Percentiles rank a stretch among this genome's conserved stretches.
These are phyloP conservation scores for Gadopsis bispinosus DNA, from an alignment of 2,797 vertebrate genomes.

Conservation along the genomic window DNA sequence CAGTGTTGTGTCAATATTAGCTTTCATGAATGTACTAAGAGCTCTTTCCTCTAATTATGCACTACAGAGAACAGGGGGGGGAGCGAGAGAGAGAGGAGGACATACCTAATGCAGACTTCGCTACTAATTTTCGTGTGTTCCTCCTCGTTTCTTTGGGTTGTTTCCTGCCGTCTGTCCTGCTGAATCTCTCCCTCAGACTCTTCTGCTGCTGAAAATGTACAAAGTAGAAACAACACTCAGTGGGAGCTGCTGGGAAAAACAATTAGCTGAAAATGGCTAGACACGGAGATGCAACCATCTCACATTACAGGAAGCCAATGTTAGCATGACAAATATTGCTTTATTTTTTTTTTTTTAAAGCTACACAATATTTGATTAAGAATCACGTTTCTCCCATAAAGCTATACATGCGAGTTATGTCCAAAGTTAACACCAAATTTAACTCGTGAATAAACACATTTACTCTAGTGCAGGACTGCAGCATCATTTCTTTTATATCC, in stretches of 20 bases:
- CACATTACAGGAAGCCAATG: constrained; percentile 41
- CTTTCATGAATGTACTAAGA: constrained; percentile 60
- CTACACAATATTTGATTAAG: background rate
- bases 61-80: background rate
- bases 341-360: constrained; percentile 14
- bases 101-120: constrained; percentile 30
- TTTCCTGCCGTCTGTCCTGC: constrained; percentile 14
- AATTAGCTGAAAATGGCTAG: constrained; percentile 60
- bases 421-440: background rate
- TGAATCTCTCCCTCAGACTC: constrained; percentile 7
- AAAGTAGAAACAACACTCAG: constrained; percentile 43
- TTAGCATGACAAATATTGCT: background rate
- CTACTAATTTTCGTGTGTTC: constrained; percentile 2
- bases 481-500: constrained; percentile 16
- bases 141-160: constrained; percentile 1
- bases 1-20: constrained; percentile 73
- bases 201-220: constrained; percentile 47
- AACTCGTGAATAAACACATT: constrained; percentile 3
- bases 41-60: constrained; percentile 63
- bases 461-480: background rate
- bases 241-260: constrained; percentile 45
- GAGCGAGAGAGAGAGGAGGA: constrained; percentile 32
- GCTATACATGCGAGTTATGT: background rate
- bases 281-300: constrained; percentile 46
- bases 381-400: background rate